Percentiles rank a stretch among this genome's conserved stretches.
These are phyloP conservation scores for Lagorchestes hirsutus DNA, from an alignment of 2,797 vertebrate species.

Conservation along the genomic window DNA sequence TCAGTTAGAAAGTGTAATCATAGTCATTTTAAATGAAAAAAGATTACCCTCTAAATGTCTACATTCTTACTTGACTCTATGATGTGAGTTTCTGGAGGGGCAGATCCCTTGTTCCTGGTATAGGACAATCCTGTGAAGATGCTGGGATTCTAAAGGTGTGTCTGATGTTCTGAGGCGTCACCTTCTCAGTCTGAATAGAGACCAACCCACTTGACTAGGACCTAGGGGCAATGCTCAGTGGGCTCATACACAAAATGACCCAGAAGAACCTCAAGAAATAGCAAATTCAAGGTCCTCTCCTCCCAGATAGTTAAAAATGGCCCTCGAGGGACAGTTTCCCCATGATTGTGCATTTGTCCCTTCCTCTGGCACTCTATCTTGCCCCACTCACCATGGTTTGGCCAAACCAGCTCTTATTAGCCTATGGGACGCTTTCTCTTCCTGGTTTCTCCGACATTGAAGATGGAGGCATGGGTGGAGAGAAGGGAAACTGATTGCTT, in stretches of 20 bases:
- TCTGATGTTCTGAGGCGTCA: not conserved
- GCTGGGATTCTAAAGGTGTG: not conserved
- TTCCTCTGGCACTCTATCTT: not conserved
- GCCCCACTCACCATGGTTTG: not conserved
- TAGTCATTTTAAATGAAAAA: not conserved
- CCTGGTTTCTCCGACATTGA: slow-evolving; percentile 1
- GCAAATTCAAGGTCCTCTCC: not conserved
- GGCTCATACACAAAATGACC: not conserved
- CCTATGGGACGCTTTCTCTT: not conserved
- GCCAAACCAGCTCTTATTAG: not conserved
- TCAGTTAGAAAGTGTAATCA: not conserved
- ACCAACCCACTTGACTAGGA: not conserved
- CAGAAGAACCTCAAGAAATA: not conserved
- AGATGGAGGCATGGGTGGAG: not conserved
- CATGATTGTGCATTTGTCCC: not conserved
- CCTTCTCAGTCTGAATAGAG: not conserved
- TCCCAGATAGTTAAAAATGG: not conserved
- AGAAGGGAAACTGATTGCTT: not conserved
- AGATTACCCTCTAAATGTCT: not conserved
- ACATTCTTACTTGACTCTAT: not conserved
- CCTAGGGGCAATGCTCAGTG: not conserved
- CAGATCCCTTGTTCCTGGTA: not conserved
- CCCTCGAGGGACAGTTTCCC: not conserved
- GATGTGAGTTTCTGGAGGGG: not conserved
- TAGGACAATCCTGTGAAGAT: not conserved